A percentile compares a stretch with the other conserved stretches of the same genome.
Evolutionary conservation across 2,888 invertebrate species (phyloP).

Genomic region (Frankliniella fusca): DNA sequence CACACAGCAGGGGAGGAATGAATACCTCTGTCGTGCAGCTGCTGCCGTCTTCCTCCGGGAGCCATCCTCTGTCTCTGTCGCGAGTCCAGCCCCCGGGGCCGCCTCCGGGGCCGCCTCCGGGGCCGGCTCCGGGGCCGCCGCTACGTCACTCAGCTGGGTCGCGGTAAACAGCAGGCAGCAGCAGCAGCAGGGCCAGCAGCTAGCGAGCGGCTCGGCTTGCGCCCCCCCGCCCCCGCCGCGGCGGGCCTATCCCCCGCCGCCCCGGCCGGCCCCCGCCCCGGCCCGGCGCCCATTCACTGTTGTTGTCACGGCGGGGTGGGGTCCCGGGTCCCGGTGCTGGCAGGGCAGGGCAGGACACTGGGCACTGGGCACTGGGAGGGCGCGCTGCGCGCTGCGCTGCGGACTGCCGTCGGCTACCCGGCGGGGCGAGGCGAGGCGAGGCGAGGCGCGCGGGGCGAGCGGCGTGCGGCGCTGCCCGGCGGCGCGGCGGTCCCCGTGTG

Average conservation of each 20-base stretch:
- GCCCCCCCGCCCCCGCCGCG: too few relatives aligned
- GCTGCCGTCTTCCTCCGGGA: too few relatives aligned
- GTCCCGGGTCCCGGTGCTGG: not conserved
- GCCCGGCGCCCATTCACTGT: not conserved
- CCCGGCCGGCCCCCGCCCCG: not conserved
- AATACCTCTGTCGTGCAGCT: too few relatives aligned
- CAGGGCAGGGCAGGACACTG: not conserved
- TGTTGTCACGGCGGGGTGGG: not conserved
- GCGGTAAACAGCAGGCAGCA: not conserved
- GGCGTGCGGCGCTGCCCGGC: not conserved
- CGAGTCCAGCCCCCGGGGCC: not conserved
- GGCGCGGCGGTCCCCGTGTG: not conserved
- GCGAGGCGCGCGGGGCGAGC: not conserved
- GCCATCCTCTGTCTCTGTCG: too few relatives aligned
- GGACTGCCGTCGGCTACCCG: not conserved
- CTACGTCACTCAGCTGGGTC: not conserved
- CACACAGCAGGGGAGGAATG: too few relatives aligned
- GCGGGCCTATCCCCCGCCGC: too few relatives aligned
- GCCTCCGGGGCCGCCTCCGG: not conserved
- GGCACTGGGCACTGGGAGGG: not conserved
- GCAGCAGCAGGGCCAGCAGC: too few relatives aligned
- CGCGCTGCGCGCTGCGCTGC: not conserved
- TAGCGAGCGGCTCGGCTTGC: too few relatives aligned
- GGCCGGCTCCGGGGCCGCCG: not conserved
- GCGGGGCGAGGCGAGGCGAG: not conserved